These are phyloP conservation scores for Cyphomyrmex costatus DNA, from an alignment of 1,140 invertebrate genomes.

Conservation along the genomic window DNA sequence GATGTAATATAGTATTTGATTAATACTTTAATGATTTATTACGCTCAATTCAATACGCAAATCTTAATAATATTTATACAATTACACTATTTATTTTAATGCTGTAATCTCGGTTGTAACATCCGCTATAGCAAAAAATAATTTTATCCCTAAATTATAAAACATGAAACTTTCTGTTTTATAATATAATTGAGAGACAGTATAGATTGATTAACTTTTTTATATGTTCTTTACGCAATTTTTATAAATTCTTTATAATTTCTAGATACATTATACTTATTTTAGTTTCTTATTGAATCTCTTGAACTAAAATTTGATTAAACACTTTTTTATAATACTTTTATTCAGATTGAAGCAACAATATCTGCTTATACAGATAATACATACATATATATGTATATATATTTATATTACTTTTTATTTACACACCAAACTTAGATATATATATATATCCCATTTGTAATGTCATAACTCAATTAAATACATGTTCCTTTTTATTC, in stretches of 20 bases:
- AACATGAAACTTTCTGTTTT: not conserved
- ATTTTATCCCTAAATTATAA: not conserved
- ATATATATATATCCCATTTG: too few species aligned
- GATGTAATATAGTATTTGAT: not conserved
- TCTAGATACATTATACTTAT: not conserved
- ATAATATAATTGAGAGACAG: not conserved
- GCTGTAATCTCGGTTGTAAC: not conserved
- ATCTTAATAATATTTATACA: not conserved
- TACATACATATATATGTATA: not conserved
- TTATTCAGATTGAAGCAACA: not conserved
- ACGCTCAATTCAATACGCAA: not conserved
- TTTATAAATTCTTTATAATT: not conserved
- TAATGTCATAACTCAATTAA: too few species aligned
- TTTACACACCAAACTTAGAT: too few species aligned
- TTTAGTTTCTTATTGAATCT: not conserved
- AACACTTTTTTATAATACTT: not conserved
- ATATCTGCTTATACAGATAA: not conserved
- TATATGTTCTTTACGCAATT: not conserved
- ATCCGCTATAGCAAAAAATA: not conserved
- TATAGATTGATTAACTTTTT: not conserved
- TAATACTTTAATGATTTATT: constrained; percentile 3
- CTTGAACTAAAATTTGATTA: not conserved
- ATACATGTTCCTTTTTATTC: too few species aligned
- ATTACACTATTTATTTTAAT: not conserved
- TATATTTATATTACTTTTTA: too few species aligned